Evolutionary conservation across 2,113 vertebrate species (phyloP).

Genomic region (Gobius niger): DNA sequence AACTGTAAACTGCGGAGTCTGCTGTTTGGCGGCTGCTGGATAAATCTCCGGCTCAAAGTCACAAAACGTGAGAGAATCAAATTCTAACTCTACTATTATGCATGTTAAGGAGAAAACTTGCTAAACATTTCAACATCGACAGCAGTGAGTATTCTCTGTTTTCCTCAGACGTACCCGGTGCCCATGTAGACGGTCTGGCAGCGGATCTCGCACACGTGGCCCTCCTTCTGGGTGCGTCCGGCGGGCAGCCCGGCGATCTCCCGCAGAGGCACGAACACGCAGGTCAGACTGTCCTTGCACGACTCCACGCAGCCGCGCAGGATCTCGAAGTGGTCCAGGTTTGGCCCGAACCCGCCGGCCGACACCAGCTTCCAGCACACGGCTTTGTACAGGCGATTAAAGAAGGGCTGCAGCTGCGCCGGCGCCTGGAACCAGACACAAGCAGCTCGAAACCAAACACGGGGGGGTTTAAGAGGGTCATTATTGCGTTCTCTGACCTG

Average conservation of each 20-base stretch:
- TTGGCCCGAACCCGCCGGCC: conserved; percentile 91
- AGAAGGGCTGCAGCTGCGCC: conserved; percentile 91
- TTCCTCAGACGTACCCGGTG: conserved; percentile 80
- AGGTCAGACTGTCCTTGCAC: conserved; percentile 88
- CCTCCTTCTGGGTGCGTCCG: conserved; percentile 90
- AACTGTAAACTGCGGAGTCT: no score
- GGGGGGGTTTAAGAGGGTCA: no score
- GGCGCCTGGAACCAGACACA: conserved; percentile 66
- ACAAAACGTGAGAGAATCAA: no score
- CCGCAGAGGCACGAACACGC: conserved; percentile 91
- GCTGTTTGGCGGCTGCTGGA: no score
- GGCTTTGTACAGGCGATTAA: conserved; percentile 95
- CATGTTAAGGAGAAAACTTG: no score
- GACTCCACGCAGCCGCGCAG: conserved; percentile 89
- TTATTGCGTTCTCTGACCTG: background rate
- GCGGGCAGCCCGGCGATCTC: conserved; percentile 92
- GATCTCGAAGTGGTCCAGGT: conserved; percentile 89
- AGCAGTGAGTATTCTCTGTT: no score
- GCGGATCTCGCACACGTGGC: conserved; percentile 94
- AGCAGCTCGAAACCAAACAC: no score
- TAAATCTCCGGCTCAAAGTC: no score
- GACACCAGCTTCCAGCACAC: conserved; percentile 97
- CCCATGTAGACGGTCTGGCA: conserved; percentile 93
- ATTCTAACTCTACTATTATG: no score
- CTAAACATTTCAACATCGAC: no score